These are phyloP conservation scores for Chaunax sp. DNA, from an alignment of 2,797 vertebrate species.

Conservation along the genomic window DNA sequence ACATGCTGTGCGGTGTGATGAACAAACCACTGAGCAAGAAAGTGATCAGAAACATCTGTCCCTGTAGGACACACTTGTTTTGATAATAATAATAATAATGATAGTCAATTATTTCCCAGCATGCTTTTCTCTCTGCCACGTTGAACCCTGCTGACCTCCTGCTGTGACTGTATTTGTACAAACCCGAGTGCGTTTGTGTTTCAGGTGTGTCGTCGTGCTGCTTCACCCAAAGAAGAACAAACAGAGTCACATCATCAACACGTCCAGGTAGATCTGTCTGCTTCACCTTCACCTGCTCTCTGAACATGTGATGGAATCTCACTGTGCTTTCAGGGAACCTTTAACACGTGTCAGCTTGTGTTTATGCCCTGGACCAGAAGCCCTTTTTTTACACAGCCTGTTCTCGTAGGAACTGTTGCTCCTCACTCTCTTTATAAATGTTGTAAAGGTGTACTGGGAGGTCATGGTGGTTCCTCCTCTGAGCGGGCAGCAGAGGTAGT, in stretches of 20 bases:
- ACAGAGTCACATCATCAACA: constrained; percentile 89
- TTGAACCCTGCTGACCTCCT: neutral
- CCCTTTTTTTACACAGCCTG: no score
- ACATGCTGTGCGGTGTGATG: no score
- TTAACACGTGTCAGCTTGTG: no score
- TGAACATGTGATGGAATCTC: neutral
- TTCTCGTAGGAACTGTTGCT: no score
- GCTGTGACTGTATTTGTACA: neutral
- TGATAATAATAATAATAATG: no score
- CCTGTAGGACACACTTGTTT: neutral
- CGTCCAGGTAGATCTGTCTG: constrained; percentile 79
- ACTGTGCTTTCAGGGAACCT: no score
- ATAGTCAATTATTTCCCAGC: constrained; percentile 6
- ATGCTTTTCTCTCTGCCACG: neutral
- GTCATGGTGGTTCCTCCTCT: no score
- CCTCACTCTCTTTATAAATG: no score
- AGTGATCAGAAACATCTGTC: neutral
- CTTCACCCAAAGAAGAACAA: constrained; percentile 86
- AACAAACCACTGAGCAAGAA: neutral
- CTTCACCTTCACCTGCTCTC: neutral
- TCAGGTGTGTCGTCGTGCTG: constrained; percentile 89
- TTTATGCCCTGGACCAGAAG: no score
- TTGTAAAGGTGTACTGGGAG: no score
- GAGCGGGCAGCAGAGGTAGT: no score
- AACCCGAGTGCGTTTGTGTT: constrained; percentile 39